Base-by-base conservation (phyloP, 2,113 vertebrate genomes). In the Tympanuchus pallidicinctus region DNA sequence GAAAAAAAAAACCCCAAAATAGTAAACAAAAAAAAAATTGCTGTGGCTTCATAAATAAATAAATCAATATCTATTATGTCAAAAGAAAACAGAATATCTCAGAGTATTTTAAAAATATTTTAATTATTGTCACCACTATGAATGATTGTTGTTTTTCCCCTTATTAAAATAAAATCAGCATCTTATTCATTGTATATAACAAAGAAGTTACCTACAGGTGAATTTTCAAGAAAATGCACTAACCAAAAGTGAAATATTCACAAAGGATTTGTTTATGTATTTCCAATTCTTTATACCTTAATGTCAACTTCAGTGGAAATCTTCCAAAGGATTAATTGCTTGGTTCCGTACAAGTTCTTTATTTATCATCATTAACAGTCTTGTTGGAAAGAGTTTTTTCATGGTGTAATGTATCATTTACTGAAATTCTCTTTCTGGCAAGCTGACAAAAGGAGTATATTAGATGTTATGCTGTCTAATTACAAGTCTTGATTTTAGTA, bases 331-430 rank as follows among this genome's bases (percentile, higher is more conserved):
- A 97, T 96, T 97, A 97, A 97, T 97, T 97, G 84, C 90, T 92
- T 95, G 60, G 42, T 76, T 97, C 96, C 97, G 69, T 38, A 92
- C 36, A 94, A 91, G 45, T 95, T 95, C 85, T 96, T 95, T 97
- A 94, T 96, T 96, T 96, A 94, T 97, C 93, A 96, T 97, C 92
- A 96, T 97, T 97, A 97, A 91, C 87, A 95, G 54, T 32, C 64
- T 64, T 92, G 25, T 78, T 95, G 93, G 65, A 97, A 96, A 86
- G 59, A 50, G 6, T 32, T 84, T 86, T 95, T 95, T 96, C 77
- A 90, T 40, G 21, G 63, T 88, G 8, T 86, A 96, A 96, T 97
- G 56, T 93, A 95, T 96, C 90, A 97, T 91, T 97, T 96, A 96
- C 75, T 94, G 85, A 96, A 97, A 97, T 92, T 96, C 61, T 93